Base-by-base conservation (phyloP, 2,113 vertebrate species). In the Manacus vitellinus region DNA sequence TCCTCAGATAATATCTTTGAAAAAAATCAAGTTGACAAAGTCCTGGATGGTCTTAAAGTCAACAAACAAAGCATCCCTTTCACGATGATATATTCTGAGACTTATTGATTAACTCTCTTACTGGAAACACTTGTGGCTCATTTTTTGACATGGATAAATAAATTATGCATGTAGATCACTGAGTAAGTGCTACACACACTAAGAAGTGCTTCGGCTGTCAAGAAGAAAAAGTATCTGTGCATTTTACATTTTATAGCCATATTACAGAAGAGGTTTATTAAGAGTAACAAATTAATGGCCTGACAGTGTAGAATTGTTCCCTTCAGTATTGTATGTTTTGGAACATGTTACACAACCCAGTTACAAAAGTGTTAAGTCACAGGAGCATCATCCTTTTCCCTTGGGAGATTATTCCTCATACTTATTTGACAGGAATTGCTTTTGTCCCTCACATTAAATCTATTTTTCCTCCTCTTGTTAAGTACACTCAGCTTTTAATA, bases 1-100 rank as follows among this genome's bases (percentile, higher is more conserved):
- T 95, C 41, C 72, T 75, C 35, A 90, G 52, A 85, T 44, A 89
- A 2, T 47, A 83, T 83, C 43, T 87, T 71, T 70, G 80, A 85
- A 80, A 90, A 90, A n/a, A 94, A 68, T 46, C 35, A 71, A 90
- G 41, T 54, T 79, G 79, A 88, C 94, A 24, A 83, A 77, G n/a
- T 91, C 18, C 39, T 95, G 56, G 66, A 84, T 0, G 1, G 16
- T 81, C 77, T 71, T 76, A 86, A 86, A 95, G 68, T 80, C 76
- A 94, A 84, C 44, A 94, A 92, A 89, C 56, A 55, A 30, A 73
- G 23, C 72, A 84, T 70, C 13, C 16, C 12, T 85, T 72, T 76
- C 65, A 83, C 58, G 63, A 19, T 46, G 39, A 70, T 59, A 39
- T 63, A 82, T 95, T 87, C 19, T 9, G 62, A 73, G 39, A 46